A percentile compares a stretch with the other conserved stretches of the same genome.
phyloP scores from a whole-genome alignment of 2,888 invertebrate species.

The Vannuccia rotundouncinata region DNA sequence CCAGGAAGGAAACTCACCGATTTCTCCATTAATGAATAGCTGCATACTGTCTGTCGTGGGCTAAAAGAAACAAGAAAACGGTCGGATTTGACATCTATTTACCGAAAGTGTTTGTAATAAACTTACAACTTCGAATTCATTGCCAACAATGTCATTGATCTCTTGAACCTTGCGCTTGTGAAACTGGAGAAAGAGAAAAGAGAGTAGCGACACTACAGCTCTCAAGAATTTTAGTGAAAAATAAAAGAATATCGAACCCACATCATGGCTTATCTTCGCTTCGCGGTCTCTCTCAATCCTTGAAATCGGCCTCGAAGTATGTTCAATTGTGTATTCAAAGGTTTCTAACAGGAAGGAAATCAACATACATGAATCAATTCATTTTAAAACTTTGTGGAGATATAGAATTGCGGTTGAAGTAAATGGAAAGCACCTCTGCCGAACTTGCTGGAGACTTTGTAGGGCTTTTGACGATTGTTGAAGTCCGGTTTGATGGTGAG shows the following conservation, averaged over 20 bases:
- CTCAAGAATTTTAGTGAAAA: no score
- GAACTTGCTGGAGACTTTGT: background rate
- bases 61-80: background rate
- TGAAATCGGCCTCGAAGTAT: background rate
- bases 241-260: no score
- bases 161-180: background rate
- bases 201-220: no score
- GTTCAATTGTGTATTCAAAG: constrained; percentile 6
- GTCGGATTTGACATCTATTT: background rate
- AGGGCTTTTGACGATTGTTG: background rate
- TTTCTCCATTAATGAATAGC: constrained; percentile 1
- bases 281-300: background rate
- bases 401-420: background rate
- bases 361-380: background rate
- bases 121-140: constrained; percentile 24
- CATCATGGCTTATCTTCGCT: background rate
- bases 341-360: background rate
- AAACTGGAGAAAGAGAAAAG: background rate
- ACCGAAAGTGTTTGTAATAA: background rate
- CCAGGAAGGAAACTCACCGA: background rate
- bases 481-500: constrained; percentile 26
- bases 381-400: background rate
- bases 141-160: background rate
- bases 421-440: background rate
- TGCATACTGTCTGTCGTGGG: background rate